phyloP scores from a whole-genome alignment of 2,113 vertebrate genomes.

The Chionomys nivalis region DNA sequence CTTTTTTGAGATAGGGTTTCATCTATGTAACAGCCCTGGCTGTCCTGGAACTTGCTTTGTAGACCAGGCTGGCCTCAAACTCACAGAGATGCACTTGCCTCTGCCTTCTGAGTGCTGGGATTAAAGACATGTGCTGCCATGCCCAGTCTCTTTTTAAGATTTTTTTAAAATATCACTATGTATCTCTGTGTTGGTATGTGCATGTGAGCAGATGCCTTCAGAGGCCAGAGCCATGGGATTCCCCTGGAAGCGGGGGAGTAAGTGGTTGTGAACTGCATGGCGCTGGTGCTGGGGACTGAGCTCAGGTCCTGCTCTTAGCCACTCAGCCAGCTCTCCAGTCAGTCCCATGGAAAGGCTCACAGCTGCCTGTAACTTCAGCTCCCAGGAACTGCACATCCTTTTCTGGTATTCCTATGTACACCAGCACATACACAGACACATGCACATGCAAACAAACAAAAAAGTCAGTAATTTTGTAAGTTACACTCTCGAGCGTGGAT shows the following conservation, averaged over 20 bases:
- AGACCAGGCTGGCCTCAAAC: not conserved
- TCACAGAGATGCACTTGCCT: not conserved
- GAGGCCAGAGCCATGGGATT: not conserved
- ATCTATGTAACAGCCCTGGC: not conserved
- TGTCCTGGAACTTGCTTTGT: not conserved
- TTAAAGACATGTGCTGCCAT: not conserved
- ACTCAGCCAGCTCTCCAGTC: not conserved
- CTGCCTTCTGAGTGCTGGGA: not conserved
- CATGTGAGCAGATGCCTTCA: not conserved
- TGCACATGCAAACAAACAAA: not conserved
- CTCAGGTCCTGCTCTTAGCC: not conserved
- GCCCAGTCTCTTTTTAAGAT: not conserved
- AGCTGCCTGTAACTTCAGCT: not conserved
- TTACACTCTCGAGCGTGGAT: not conserved
- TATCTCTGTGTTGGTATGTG: not conserved
- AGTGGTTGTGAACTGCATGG: not conserved
- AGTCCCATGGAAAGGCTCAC: not conserved
- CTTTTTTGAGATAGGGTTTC: not conserved
- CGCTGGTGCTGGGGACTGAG: too few relatives aligned
- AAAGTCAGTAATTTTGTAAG: not conserved
- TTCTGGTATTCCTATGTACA: not conserved
- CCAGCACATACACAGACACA: not conserved
- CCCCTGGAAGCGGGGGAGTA: not conserved
- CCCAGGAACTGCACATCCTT: not conserved
- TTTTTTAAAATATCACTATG: not conserved